A percentile compares a stretch with the other conserved stretches of the same genome.
Conservation (phyloP, 2,888 invertebrate genomes). For the Trachelus stipa region DNA sequence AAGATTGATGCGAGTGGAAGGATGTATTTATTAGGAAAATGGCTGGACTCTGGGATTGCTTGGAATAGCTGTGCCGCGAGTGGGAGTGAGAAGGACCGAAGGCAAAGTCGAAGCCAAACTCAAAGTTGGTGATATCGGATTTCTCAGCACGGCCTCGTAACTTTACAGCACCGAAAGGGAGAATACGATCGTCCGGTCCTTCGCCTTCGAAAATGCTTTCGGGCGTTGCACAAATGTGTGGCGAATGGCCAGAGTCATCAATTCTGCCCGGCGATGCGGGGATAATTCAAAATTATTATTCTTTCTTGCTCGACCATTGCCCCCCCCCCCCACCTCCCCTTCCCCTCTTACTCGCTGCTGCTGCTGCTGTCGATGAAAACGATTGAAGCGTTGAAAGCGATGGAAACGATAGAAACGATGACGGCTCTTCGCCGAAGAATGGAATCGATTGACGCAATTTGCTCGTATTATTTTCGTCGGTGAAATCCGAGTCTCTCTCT, state of each 20-base stretch:
- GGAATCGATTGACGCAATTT: conserved; percentile 40
- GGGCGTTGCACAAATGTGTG: conserved; percentile 29
- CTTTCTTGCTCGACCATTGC: conserved; percentile 30
- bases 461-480: conserved; percentile 1
- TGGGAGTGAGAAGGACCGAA: neutral
- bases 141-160: conserved; percentile 20
- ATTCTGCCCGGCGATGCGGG: conserved; percentile 50
- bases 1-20: no score
- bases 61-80: no score
- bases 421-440: conserved; percentile 23
- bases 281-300: conserved; percentile 56
- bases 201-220: conserved; percentile 27
- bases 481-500: conserved; percentile 7
- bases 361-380: conserved; percentile 7
- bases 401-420: neutral
- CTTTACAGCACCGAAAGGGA: no score
- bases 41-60: no score
- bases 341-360: neutral
- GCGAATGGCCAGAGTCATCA: conserved; percentile 47
- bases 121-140: conserved; percentile 19
- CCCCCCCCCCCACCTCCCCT: neutral
- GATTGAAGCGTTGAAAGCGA: neutral
- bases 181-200: neutral
- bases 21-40: no score
- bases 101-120: neutral